Conservation (phyloP, 2,113 vertebrate species). For the Empidonax traillii region DNA sequence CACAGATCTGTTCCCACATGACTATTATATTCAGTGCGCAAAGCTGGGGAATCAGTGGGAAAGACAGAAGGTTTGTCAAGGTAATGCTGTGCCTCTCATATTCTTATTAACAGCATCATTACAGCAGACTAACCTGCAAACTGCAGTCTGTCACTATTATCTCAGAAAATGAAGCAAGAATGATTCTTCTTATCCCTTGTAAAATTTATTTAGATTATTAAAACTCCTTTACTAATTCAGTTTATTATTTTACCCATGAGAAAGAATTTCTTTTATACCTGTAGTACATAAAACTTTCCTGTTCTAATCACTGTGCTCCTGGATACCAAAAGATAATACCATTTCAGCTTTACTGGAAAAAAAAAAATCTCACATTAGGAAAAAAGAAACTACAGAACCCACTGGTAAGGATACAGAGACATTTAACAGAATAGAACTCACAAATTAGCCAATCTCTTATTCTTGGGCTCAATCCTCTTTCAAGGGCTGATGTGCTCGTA, state of each 20-base stretch:
- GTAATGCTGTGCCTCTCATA: not conserved
- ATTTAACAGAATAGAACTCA: not conserved
- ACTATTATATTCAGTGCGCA: not conserved
- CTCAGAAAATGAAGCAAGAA: not conserved
- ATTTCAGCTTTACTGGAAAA: not conserved
- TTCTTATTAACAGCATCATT: not conserved
- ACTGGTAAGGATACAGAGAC: not conserved
- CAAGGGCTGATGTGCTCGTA: not conserved
- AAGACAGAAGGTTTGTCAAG: not conserved
- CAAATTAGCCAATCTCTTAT: not conserved
- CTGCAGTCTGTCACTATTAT: not conserved
- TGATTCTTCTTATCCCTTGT: not conserved
- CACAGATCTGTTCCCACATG: not conserved
- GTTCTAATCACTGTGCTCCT: not conserved
- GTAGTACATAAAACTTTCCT: not conserved
- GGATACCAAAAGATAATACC: not conserved
- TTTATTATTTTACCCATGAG: not conserved
- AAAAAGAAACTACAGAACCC: not conserved
- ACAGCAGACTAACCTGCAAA: not conserved
- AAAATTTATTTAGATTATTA: not conserved
- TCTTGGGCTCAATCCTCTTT: not conserved
- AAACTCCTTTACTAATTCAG: not conserved
- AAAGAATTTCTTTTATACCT: not conserved
- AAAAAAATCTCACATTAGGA: not conserved
- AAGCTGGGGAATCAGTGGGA: not conserved